A percentile compares a stretch with the other conserved stretches of the same genome.
These are phyloP conservation scores for Formica selysi DNA, from an alignment of 1,140 invertebrate species.

Conservation along the genomic window DNA sequence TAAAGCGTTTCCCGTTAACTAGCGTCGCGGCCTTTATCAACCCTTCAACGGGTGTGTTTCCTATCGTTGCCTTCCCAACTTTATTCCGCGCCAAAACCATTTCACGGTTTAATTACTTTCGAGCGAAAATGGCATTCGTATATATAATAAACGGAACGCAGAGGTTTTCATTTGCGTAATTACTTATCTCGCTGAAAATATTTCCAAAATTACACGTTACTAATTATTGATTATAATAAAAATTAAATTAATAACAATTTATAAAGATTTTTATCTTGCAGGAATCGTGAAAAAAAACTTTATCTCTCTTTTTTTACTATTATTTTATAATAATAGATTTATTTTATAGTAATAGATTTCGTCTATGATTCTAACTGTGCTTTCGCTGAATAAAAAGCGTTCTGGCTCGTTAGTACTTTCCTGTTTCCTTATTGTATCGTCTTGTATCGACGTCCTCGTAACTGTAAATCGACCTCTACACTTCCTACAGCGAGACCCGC, in stretches of 20 bases:
- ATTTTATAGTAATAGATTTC: background rate
- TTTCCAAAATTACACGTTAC: background rate
- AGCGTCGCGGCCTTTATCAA: constrained; percentile 78
- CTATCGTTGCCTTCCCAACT: constrained; percentile 70
- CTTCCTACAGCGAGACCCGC: constrained; percentile 41
- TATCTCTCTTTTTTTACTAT: background rate
- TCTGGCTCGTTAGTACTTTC: constrained; percentile 56
- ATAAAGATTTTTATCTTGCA: background rate
- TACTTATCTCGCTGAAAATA: background rate
- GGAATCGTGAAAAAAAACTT: background rate
- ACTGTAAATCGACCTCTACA: constrained; percentile 60
- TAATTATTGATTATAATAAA: background rate
- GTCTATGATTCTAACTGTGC: background rate
- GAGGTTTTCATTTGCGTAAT: background rate
- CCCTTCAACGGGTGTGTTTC: constrained; percentile 79
- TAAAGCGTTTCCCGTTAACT: constrained; percentile 76
- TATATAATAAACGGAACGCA: constrained; percentile 19
- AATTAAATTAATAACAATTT: background rate
- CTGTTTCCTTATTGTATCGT: constrained; percentile 57
- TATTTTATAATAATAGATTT: background rate
- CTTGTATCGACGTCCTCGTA: constrained; percentile 42
- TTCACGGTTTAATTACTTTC: constrained; percentile 75
- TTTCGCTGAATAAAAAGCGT: constrained; percentile 27
- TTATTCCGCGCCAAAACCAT: constrained; percentile 59
- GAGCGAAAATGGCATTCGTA: constrained; percentile 55